Evolutionary conservation across 2,797 vertebrate species (phyloP), one percentile per base, ranked within the genome.

Genomic region (Dallia pectoralis): DNA sequence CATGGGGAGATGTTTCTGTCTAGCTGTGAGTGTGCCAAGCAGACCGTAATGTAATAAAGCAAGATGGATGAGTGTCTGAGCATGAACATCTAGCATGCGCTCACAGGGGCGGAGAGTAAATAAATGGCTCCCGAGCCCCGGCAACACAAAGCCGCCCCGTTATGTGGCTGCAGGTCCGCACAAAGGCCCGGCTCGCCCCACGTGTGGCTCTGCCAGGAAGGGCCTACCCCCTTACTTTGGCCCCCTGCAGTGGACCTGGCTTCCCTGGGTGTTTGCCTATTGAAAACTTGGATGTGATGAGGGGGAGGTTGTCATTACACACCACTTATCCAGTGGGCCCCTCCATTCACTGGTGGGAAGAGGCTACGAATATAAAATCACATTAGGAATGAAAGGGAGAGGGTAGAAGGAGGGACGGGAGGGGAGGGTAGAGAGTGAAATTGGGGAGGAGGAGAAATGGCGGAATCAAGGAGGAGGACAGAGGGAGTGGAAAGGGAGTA

Each of bases 151-250:
- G 78, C 71, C 27, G 69, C 73, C 79, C 74, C 27, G 72, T 89
- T 85, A 82, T 74, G 73, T 73, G 62, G 64, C 59, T 86, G 88
- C 83, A 87, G 79, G 77, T 9, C 68, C 61, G 48, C 66, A 88
- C 87, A 88, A 87, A 86, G 63, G 74, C 74, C 11, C 25, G 73
- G 62, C 67, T 19, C 19, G 67, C 66, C 75, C 84, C 82, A 77
- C 81, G 77, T 85, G 80, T 14, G 29, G 67, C 69, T 75, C 67
- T 61, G 66, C 78, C 66, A 25, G 71, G 74, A 61, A 8, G 48
- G 53, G 74, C 70, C 44, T 62, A 16, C 75, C 73, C 67, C 78
- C 79, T 77, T 62, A 8, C 51, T 59, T 69, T 66, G 56, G 18
- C 65, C 77, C 79, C 77, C 83, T 51, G 62, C 77, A 67, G 79